Evolutionary conservation across 1,140 invertebrate species (phyloP), one percentile per base, ranked within the genome.

Genomic region (Philaenus spumarius): DNA sequence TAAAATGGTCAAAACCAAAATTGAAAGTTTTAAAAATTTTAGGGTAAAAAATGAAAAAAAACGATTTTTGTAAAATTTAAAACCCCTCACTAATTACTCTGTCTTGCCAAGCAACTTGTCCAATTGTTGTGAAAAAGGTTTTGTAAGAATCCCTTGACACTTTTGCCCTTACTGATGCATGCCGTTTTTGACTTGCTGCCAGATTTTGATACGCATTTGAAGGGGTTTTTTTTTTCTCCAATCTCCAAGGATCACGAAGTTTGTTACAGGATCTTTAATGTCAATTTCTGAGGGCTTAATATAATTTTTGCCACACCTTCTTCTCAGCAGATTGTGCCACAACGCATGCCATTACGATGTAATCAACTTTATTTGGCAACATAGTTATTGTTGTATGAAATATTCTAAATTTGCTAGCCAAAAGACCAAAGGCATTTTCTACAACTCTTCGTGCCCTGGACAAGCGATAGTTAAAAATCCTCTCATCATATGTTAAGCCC

Each of bases 371-470:
- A 34, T 66, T 24, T 45, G 63, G 60, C 48, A 65, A 52, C 30
- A 73, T 40, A 50, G 64, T 24, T 9, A 73, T 68, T 39, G 67
- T 65, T 14, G 47, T 66, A 60, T 62, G 53, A 30, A 77, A 73
- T 39, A 77, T 68, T 64, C 73, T 62, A 64, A 73, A 78, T 50
- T 69, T 66, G 22, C 68, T 64, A 5, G 69, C 59, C 24, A 80
- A 59, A 45, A 74, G 71, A 6, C 73, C 73, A 67, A 76, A 77
- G 7, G 68, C 66, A 62, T 75, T 75, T 60, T 77, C 73, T 6
- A 74, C 64, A 12, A 69, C 66, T 40, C 68, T 46, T 35, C 66
- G 51, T n/a, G 66, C 68, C 42, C 66, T 19, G 20, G 55, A 59
- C 43, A 66, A 55, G 40, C 66, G 50, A 62, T 72, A 75, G 58